Percentiles rank a stretch among this genome's conserved stretches.
Conservation (phyloP, 1,140 invertebrate genomes). For the Drosophila nebulosa region DNA sequence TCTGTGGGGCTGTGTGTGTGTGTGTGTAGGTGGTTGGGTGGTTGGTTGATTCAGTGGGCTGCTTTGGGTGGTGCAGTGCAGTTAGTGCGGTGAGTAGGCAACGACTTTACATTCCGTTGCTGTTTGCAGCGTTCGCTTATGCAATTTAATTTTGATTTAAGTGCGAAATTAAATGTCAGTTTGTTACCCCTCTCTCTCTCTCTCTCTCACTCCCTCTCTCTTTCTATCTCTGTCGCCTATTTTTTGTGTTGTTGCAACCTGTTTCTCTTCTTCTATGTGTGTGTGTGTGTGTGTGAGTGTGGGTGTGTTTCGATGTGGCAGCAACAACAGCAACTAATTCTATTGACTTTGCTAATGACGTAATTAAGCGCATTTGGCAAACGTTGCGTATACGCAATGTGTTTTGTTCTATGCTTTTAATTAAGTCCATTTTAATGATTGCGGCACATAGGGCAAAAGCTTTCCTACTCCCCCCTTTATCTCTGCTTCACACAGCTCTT, state of each 20-base stretch:
- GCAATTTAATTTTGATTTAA: conserved; percentile 78
- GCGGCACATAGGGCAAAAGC: conserved; percentile 39
- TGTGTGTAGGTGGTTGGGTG: neutral
- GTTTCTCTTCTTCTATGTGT: conserved; percentile 5
- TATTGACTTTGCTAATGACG: conserved; percentile 78
- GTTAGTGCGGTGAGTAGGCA: conserved; percentile 29
- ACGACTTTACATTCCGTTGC: conserved; percentile 59
- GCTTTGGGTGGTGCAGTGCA: neutral
- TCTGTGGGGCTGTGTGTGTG: neutral
- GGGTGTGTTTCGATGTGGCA: neutral
- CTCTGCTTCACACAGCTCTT: neutral
- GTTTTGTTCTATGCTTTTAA: conserved; percentile 56
- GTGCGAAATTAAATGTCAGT: conserved; percentile 62
- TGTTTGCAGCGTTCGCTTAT: conserved; percentile 22
- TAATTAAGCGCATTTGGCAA: conserved; percentile 72
- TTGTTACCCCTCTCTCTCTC: conserved; percentile 13
- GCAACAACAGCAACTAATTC: conserved; percentile 61
- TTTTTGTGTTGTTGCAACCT: conserved; percentile 24
- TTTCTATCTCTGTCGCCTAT: too few species aligned
- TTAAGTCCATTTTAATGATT: conserved; percentile 71
- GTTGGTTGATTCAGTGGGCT: neutral
- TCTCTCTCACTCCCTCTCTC: neutral
- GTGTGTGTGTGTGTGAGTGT: neutral
- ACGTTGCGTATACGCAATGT: conserved; percentile 62
- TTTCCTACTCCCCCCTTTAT: conserved; percentile 3